Evolutionary conservation across 2,113 vertebrate species (phyloP).

Genomic region (Illadopsis cleaveri): DNA sequence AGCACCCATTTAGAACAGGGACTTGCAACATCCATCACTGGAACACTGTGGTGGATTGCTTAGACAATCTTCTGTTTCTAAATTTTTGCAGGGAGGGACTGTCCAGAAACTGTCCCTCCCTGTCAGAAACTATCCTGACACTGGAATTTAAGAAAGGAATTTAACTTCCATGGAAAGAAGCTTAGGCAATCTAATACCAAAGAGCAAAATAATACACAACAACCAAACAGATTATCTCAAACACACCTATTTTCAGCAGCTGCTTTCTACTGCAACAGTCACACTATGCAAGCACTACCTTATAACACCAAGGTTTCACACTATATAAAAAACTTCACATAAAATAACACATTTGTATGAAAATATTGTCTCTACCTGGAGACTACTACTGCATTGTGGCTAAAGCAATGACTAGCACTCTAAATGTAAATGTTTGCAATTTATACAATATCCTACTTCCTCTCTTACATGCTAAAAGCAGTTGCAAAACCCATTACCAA

Average conservation of each 20-base stretch:
- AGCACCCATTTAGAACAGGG: neutral
- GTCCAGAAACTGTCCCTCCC: neutral
- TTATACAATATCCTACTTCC: constrained; percentile 12
- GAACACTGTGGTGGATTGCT: neutral
- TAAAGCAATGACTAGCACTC: neutral
- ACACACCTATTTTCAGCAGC: neutral
- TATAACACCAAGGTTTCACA: neutral
- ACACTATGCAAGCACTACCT: neutral
- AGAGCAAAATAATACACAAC: neutral
- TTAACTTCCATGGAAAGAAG: neutral
- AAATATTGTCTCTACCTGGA: neutral
- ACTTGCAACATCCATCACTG: neutral
- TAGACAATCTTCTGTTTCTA: neutral
- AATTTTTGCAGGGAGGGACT: neutral
- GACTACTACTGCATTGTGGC: neutral
- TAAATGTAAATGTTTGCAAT: constrained; percentile 17
- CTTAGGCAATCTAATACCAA: neutral
- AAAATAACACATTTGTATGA: neutral
- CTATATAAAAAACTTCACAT: neutral
- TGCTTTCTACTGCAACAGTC: neutral
- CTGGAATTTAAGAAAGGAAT: neutral
- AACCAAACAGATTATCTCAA: neutral
- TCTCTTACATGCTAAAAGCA: constrained; percentile 14
- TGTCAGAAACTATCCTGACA: neutral
- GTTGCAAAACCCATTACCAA: constrained; percentile 57